Evolutionary conservation across 1,140 invertebrate genomes (phyloP), one percentile per base, ranked within the genome.

Genomic region (Zaprionus lachaisei): DNA sequence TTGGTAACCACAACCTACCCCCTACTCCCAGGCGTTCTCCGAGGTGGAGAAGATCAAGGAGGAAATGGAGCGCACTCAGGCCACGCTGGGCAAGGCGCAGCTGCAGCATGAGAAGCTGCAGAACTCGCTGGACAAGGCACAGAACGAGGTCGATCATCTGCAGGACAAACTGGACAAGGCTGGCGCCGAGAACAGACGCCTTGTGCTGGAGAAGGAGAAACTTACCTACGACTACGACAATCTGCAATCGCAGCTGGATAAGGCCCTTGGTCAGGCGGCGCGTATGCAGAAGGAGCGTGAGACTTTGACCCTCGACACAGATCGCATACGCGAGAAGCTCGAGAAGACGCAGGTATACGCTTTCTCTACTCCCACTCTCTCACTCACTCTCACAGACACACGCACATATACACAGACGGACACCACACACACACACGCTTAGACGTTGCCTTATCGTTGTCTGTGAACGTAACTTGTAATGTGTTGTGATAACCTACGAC

Each of bases 141-240:
- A 98, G 93, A 96, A 96, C 63, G 97, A 98, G 82, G 95, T 96
- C n/a, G 98, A 98, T 93, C 97, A 97, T 84, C 93, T 97, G 6
- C 97, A 98, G 93, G 97, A 98, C 90, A 96, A 95, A 78, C 92
- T 97, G 51, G 97, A 98, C 90, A 97, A 97, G 92, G 94, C 95
- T 17, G 95, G 96, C 69, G 95, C 94, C 41, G 97, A 98, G 95
- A 94, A 96, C 54, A 95, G 97, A 91, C 96, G 97, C 93, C 96
- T 98, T 85, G 97, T 98, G 95, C 95, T 97, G 86, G 97, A 98
- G 91, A 97, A 97, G 74, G 97, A 98, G 93, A 98, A 98, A 92
- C 95, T 96, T 69, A 95, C 95, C 61, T 98, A 97, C 92, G 97
- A 98, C 92, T 97, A 97, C 91, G 97, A 98, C 74, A 97, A 97